Evolutionary conservation across 1,140 invertebrate genomes (phyloP).

Genomic region (Dermatophagoides farinae): DNA sequence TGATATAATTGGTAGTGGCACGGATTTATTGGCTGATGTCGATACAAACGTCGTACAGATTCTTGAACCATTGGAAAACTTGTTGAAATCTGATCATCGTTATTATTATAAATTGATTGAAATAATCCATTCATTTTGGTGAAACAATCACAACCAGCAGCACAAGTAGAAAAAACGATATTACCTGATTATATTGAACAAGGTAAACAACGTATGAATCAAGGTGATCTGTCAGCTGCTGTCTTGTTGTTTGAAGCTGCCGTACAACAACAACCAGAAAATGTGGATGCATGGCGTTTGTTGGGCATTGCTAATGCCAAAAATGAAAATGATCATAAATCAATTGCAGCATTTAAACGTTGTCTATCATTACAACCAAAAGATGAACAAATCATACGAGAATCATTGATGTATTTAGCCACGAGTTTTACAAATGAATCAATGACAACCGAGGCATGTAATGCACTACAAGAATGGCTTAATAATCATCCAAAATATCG

Average conservation of each 20-base stretch:
- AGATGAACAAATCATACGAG: constrained; percentile 48
- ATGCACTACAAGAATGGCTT: constrained; percentile 49
- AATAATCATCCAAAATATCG: constrained; percentile 59
- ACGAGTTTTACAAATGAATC: constrained; percentile 88
- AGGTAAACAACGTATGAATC: constrained; percentile 54
- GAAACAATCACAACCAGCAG: background rate
- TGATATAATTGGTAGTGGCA: constrained; percentile 20
- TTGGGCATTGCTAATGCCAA: constrained; percentile 68
- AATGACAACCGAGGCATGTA: constrained; percentile 33
- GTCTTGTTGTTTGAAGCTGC: constrained; percentile 92
- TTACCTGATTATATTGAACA: constrained; percentile 24
- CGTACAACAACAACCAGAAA: constrained; percentile 56
- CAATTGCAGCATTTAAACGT: constrained; percentile 33
- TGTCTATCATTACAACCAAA: constrained; percentile 42
- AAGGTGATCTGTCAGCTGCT: constrained; percentile 78
- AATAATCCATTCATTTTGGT: constrained; percentile 49
- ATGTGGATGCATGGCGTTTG: constrained; percentile 42
- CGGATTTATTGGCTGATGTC: background rate
- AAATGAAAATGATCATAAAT: constrained; percentile 47
- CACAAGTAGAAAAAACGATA: background rate
- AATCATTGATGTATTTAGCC: constrained; percentile 68
- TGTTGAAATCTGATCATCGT: background rate
- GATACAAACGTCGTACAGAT: background rate
- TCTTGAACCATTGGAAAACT: background rate
- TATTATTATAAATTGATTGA: constrained; percentile 55